Conservation (phyloP, 2,888 invertebrate genomes). For the Dasysyrphus albostriatus region DNA sequence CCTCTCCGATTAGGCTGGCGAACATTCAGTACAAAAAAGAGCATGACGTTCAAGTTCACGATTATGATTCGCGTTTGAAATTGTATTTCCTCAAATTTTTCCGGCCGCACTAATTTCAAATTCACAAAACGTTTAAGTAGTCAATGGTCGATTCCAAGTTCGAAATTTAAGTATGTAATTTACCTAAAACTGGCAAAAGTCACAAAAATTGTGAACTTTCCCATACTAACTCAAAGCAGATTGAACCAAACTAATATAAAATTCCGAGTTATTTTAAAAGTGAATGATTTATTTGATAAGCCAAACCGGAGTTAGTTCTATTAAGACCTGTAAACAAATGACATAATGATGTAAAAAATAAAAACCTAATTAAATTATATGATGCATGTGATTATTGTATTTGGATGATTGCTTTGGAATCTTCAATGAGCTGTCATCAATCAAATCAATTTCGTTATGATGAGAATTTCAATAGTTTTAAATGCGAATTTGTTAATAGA, state of each 20-base stretch:
- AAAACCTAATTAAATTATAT: constrained; percentile 52
- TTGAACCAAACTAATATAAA: not conserved
- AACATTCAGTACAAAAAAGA: constrained; percentile 21
- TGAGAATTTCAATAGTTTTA: constrained; percentile 30
- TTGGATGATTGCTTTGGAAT: constrained; percentile 17
- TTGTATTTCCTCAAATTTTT: constrained; percentile 42
- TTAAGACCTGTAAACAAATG: not conserved
- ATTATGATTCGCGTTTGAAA: constrained; percentile 58
- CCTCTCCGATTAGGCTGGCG: constrained; percentile 26
- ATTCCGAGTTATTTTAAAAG: not conserved
- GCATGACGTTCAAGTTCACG: constrained; percentile 70
- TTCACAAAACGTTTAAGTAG: constrained; percentile 50
- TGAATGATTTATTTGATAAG: constrained; percentile 3
- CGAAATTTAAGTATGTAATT: constrained; percentile 23
- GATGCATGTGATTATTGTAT: constrained; percentile 34
- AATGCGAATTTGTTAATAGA: constrained; percentile 14
- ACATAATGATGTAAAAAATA: constrained; percentile 25
- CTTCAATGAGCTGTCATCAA: constrained; percentile 39
- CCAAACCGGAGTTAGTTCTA: not conserved
- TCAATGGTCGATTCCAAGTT: constrained; percentile 58
- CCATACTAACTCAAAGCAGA: constrained; percentile 4
- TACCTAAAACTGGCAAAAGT: constrained; percentile 27
- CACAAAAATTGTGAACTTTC: not conserved
- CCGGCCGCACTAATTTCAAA: constrained; percentile 55
- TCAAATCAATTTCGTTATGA: constrained; percentile 24